Conservation (phyloP, 2,113 vertebrate genomes). For the Scortum barcoo region DNA sequence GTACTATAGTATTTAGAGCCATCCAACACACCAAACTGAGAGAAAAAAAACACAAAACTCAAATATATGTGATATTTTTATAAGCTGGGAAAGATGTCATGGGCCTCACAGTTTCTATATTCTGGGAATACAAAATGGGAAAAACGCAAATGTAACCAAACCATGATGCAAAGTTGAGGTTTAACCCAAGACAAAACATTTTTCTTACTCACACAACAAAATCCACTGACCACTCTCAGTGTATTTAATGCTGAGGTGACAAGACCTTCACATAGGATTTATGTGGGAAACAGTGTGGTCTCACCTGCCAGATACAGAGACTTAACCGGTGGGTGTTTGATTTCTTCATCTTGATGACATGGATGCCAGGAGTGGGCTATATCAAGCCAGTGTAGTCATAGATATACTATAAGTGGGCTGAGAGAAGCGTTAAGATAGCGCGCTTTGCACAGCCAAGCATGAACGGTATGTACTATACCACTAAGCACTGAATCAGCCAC, state of each 20-base stretch:
- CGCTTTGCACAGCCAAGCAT: slow-evolving; percentile 4
- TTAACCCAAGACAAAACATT: too few species aligned
- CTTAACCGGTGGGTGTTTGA: not conserved
- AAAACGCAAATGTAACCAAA: too few species aligned
- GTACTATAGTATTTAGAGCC: too few species aligned
- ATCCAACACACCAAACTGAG: too few species aligned
- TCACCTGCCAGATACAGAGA: not conserved
- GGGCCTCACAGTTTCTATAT: too few species aligned
- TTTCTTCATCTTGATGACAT: not conserved
- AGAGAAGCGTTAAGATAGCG: not conserved
- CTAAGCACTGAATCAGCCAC: slow-evolving; percentile 1
- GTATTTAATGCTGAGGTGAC: not conserved
- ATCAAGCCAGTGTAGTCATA: slow-evolving; percentile 18
- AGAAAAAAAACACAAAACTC: too few species aligned
- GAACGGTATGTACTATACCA: slow-evolving; percentile 28
- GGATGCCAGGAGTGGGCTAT: not conserved
- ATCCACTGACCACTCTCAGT: not conserved
- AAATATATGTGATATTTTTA: too few species aligned
- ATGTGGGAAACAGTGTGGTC: not conserved
- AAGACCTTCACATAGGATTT: not conserved
- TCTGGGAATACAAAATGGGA: too few species aligned
- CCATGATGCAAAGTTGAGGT: too few species aligned
- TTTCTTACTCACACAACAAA: not conserved
- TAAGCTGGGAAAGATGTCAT: too few species aligned
- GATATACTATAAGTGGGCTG: slow-evolving; percentile 1